Evolutionary conservation across 2,888 invertebrate species (phyloP).

Genomic region (Abrostola triplasia): DNA sequence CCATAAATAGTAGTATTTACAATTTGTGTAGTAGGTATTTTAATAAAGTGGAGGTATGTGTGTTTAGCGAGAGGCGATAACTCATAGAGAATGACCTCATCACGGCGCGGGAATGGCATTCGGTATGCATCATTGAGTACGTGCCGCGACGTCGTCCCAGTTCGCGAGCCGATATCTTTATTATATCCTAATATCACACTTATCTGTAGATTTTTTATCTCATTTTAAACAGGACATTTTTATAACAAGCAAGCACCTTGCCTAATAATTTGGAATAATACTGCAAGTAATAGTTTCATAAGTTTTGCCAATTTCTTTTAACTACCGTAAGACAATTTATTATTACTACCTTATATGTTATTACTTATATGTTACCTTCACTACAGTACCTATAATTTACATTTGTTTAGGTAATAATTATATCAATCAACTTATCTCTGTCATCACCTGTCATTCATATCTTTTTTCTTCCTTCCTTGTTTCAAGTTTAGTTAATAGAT

Average conservation of each 20-base stretch:
- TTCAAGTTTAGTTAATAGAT: too few relatives aligned
- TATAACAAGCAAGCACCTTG: not conserved
- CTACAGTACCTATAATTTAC: too few relatives aligned
- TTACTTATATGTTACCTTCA: too few relatives aligned
- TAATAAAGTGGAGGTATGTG: constrained; percentile 63
- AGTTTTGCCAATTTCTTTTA: too few relatives aligned
- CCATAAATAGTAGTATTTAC: constrained; percentile 23
- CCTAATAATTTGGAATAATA: too few relatives aligned
- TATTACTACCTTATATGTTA: too few relatives aligned
- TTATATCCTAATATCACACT: constrained; percentile 43
- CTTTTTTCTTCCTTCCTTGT: too few relatives aligned
- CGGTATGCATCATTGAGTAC: constrained; percentile 71
- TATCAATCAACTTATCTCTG: too few relatives aligned
- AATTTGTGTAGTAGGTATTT: constrained; percentile 48
- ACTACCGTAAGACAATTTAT: too few relatives aligned
- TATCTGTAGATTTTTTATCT: constrained; percentile 30
- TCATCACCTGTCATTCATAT: too few relatives aligned
- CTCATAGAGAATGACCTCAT: constrained; percentile 65
- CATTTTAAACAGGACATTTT: not conserved
- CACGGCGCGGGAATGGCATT: constrained; percentile 69
- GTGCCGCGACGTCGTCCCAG: constrained; percentile 70
- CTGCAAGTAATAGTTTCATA: too few relatives aligned
- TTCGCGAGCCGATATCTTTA: constrained; percentile 56
- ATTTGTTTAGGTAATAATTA: too few relatives aligned
- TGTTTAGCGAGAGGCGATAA: constrained; percentile 67